Evolutionary conservation across 2,888 invertebrate species (phyloP), one percentile per base, ranked within the genome.

Genomic region (Lathronympha strigana): DNA sequence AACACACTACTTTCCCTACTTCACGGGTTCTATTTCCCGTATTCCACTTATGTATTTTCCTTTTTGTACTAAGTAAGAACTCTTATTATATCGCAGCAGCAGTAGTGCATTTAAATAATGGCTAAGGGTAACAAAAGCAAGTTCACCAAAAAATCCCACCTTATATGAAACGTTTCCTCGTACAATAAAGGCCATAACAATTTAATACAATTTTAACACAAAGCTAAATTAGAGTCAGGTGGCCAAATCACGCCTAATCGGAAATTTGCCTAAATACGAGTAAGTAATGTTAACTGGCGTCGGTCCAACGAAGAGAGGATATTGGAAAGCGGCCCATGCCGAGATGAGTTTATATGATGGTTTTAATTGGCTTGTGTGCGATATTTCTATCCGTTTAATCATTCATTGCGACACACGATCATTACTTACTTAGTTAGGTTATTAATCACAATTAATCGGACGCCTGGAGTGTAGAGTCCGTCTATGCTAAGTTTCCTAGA

Each of bases 211-310:
- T 67, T 64, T 68, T 69, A 71, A 72, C 70, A 61, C 72, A 71
- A 69, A 70, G 72, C 69, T 75, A 72, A 74, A 74, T 76, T 73
- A 71, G 71, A 73, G 75, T 71, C 80, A 80, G 78, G 80, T 80
- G 73, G 73, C 76, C 76, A 80, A 78, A 73, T 76, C 71, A 71
- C 71, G 73, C 74, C 74, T 79, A 77, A 78, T 76, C 72, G 75
- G 74, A 74, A 79, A 80, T 79, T 80, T 77, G 80, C 79, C 75
- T 76, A 78, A 76, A 79, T n/a, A n/a, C n/a, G n/a, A n/a, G n/a
- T 81, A 85, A 85, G 81, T 84, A 74, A 75, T 72, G 72, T 69
- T 66, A 64, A 70, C 75, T 76, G 75, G 75, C 74, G 15, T 23
- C n/a, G 58, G 63, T 73, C 77, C 76, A 77, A 62, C 57, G 67